Base-by-base conservation (phyloP, 1,140 invertebrate species). In the Mycetomoellerius zeteki region DNA sequence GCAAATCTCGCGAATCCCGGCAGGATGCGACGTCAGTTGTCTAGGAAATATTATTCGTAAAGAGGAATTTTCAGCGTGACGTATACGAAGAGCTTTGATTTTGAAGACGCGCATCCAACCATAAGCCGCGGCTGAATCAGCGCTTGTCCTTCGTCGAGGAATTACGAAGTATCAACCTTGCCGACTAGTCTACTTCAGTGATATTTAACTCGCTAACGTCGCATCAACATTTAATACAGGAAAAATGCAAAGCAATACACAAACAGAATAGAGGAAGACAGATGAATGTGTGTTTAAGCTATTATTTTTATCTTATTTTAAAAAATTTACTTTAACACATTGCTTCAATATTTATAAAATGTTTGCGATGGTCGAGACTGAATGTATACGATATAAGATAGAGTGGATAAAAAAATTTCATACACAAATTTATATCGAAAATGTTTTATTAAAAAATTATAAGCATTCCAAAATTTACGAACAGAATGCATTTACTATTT, bases 61-160 rank as follows among this genome's bases (percentile, higher is more conserved):
- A 33, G 76, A 60, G 80, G 56, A 73, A 77, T 76, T 85, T 82
- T 80, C 73, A 75, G 52, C 60, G 24, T 21, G 60, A 84, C 69
- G 56, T 62, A n/a, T n/a, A 65, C 37, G 85, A 64, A 76, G 65
- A 71, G 82, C 82, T 86, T 86, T 88, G 86, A 89, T 89, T 89
- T 89, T 72, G 60, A 78, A 47, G 75, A 47, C 60, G 19, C 54
- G 52, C 37, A 37, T 37, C 54, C 75, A 52, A 43, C 33, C 60
- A 2, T 67, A 54, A 62, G 64, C 16, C 75, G 67, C 52, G 60
- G 60, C 62, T 43, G 77, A 84, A 87, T 89, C 77, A 87, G 24
- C 50, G 50, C 37, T 50, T 43, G 14, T 80, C 50, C 47, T 30
- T 19, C 65, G 76, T 47, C 43, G 43, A 37, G n/a, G 64, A 81